Evolutionary conservation across 1,140 invertebrate species (phyloP), one percentile per base, ranked within the genome.

Genomic region (Zaprionus gabonicus): DNA sequence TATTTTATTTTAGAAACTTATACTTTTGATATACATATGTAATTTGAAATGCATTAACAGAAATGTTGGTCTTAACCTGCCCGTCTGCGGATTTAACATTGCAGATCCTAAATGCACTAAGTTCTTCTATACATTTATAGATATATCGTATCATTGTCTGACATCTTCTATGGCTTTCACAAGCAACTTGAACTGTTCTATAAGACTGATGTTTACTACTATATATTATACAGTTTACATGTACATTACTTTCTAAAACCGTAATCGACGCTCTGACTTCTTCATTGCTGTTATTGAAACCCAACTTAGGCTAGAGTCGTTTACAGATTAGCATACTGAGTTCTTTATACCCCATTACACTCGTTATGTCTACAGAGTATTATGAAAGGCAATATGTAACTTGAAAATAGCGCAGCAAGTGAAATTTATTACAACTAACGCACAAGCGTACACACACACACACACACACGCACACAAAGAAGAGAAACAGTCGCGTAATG

Each of bases 401-500:
- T 69, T 60, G 69, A 69, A 80, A 82, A 86, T 80, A 58, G 69
- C 66, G 65, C 66, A 66, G 51, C 53, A 59, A 63, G 36, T 58
- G 53, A 86, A 86, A 86, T 86, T 86, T 86, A 86, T 86, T 87
- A 78, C 84, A 71, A 51, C 44, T 75, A 71, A 73, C 60, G n/a
- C 71, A 55, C 63, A 58, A 51, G 5, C 51, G 38, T 25, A 46
- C 46, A 38, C 55, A 58, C 53, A 12, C 68, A 56, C 34, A 56
- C 46, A 57, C 27, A 56, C 31, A 23, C 23, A 23, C 25, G 49
- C 38, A 55, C 46, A 65, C 17, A 67, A 71, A 55, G 25, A 71
- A 71, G n/a, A 9, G 31, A 58, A 60, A 67, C 31, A 71, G 59
- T 82, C 56, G 51, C 80, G 73, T 70, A 85, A 68, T 87, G 83